Percentiles rank a stretch among this genome's conserved stretches.
Evolutionary conservation across 2,113 vertebrate species (phyloP).

Genomic region (Callospermophilus lateralis): DNA sequence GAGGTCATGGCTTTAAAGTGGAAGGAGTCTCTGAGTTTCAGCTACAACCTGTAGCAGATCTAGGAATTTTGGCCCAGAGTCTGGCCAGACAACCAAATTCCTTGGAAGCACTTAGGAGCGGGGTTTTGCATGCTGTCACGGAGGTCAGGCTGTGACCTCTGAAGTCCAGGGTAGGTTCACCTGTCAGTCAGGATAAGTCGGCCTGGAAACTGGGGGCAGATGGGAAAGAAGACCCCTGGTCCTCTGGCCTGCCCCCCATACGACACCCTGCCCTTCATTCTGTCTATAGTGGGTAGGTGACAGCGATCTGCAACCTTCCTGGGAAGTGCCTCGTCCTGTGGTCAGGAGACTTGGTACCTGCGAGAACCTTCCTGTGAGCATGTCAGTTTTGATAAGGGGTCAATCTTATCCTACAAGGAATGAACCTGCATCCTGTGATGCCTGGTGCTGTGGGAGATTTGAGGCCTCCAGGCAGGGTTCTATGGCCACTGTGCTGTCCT

Average conservation of each 20-base stretch:
- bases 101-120: background rate
- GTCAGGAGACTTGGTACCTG: background rate
- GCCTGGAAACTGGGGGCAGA: background rate
- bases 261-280: background rate
- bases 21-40: background rate
- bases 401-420: background rate
- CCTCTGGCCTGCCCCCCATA: background rate
- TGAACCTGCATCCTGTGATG: background rate
- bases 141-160: background rate
- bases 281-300: background rate
- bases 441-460: background rate
- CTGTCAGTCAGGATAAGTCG: background rate
- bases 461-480: background rate
- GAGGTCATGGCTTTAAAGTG: background rate
- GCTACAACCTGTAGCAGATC: background rate
- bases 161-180: background rate
- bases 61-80: background rate
- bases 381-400: background rate
- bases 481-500: rapidly evolving
- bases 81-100: background rate
- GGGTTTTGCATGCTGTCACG: background rate
- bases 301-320: background rate
- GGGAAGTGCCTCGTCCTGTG: background rate
- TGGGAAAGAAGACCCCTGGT: background rate
- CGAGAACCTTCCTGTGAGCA: background rate